Evolutionary conservation across 2,113 vertebrate genomes (phyloP).

Genomic region (Aegotheles bennettii): DNA sequence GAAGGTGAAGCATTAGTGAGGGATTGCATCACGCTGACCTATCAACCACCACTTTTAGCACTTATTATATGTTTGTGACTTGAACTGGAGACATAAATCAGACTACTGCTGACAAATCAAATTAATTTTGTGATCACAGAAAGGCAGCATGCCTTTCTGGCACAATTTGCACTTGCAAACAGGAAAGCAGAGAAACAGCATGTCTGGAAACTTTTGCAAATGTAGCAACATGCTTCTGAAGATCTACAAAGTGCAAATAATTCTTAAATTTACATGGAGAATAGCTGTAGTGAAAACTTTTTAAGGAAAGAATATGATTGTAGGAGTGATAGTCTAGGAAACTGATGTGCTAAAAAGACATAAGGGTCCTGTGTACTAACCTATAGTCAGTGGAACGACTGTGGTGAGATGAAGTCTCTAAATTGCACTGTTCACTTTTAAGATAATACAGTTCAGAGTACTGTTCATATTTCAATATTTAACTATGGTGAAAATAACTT

Average conservation of each 20-base stretch:
- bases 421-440: background rate
- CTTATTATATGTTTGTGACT: background rate
- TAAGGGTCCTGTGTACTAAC: background rate
- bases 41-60: background rate
- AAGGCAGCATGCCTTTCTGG: background rate
- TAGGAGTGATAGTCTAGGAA: background rate
- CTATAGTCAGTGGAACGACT: background rate
- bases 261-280: background rate
- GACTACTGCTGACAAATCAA: background rate
- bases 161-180: background rate
- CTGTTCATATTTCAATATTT: background rate
- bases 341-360: background rate
- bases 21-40: background rate
- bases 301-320: fast-evolving
- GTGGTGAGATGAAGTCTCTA: background rate
- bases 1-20: background rate
- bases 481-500: background rate
- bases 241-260: background rate
- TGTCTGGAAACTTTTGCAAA: background rate
- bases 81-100: conserved; percentile 12
- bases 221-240: background rate
- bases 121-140: background rate
- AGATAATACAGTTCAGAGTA: background rate
- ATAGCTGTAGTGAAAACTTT: background rate
- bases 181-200: background rate